These are phyloP conservation scores for Drosophila bocki DNA, from an alignment of 1,140 invertebrate species.

Conservation along the genomic window DNA sequence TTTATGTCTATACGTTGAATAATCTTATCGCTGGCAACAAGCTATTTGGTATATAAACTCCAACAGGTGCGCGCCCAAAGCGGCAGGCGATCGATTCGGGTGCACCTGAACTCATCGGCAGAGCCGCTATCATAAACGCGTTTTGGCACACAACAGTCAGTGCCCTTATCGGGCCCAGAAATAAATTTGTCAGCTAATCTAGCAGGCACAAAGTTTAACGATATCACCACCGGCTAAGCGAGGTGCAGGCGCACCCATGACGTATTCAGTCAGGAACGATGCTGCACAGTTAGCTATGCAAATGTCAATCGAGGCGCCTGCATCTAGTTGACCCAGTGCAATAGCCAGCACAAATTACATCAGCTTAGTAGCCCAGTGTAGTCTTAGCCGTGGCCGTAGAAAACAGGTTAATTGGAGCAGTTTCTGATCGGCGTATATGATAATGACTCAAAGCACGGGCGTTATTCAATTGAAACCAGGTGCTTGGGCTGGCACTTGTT, in stretches of 20 bases:
- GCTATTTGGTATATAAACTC: constrained; percentile 64
- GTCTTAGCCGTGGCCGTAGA: constrained; percentile 1
- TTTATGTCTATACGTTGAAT: constrained; percentile 63
- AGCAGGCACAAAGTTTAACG: constrained; percentile 43
- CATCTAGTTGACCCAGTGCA: constrained; percentile 76
- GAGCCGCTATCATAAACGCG: constrained; percentile 33
- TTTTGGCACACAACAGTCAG: constrained; percentile 49
- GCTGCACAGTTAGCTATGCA: constrained; percentile 25
- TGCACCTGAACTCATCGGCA: constrained; percentile 43
- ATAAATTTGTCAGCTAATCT: constrained; percentile 69
- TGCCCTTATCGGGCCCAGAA: constrained; percentile 63
- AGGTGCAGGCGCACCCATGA: constrained; percentile 60
- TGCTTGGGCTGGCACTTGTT: constrained; percentile 22
- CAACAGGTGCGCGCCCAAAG: constrained; percentile 68
- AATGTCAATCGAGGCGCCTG: constrained; percentile 15
- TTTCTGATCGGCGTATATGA: constrained; percentile 24
- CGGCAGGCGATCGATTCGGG: constrained; percentile 46
- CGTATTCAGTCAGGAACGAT: constrained; percentile 19
- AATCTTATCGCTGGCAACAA: constrained; percentile 74
- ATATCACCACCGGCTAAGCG: constrained; percentile 33
- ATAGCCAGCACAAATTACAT: constrained; percentile 69
- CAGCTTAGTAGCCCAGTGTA: constrained; percentile 36
- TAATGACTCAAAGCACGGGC: constrained; percentile 15
- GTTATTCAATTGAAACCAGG: constrained; percentile 31
- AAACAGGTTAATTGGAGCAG: constrained; percentile 60